Percentiles rank a stretch among this genome's conserved stretches.
These are phyloP conservation scores for Leistus spinibarbis DNA, from an alignment of 2,888 invertebrate genomes.

Conservation along the genomic window DNA sequence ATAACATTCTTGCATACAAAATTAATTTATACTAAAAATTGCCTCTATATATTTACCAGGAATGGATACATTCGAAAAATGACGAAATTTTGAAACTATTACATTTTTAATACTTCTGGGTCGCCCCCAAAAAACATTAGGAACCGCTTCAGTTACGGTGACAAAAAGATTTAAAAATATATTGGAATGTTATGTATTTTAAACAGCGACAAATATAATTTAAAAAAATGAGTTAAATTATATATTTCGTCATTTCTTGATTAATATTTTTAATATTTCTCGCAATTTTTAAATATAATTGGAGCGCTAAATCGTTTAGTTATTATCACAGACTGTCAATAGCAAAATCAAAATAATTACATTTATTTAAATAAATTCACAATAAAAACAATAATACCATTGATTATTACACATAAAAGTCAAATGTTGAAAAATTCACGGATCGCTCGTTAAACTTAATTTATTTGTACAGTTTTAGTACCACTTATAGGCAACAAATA, in stretches of 20 bases:
- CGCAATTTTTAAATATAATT: slow-evolving; percentile 49
- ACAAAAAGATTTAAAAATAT: neutral
- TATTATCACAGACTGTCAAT: slow-evolving; percentile 59
- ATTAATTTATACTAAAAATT: neutral
- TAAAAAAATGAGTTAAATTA: neutral
- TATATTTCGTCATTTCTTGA: slow-evolving; percentile 2
- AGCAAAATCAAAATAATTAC: slow-evolving; percentile 53
- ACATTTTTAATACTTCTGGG: neutral
- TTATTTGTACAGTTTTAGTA: slow-evolving; percentile 2
- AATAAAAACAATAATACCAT: slow-evolving; percentile 1
- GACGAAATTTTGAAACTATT: neutral
- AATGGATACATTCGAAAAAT: neutral
- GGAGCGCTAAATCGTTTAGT: slow-evolving; percentile 52
- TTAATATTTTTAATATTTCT: slow-evolving; percentile 18
- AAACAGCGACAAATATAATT: neutral
- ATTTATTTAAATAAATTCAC: neutral
- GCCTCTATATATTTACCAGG: neutral
- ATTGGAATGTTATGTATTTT: neutral
- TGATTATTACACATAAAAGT: neutral
- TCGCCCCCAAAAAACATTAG: no score
- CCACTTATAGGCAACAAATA: neutral
- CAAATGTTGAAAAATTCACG: neutral
- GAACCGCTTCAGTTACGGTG: no score
- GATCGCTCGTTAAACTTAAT: neutral
- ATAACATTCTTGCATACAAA: neutral